Evolutionary conservation across 2,888 invertebrate species (phyloP).

Genomic region (Dryobota labecula): DNA sequence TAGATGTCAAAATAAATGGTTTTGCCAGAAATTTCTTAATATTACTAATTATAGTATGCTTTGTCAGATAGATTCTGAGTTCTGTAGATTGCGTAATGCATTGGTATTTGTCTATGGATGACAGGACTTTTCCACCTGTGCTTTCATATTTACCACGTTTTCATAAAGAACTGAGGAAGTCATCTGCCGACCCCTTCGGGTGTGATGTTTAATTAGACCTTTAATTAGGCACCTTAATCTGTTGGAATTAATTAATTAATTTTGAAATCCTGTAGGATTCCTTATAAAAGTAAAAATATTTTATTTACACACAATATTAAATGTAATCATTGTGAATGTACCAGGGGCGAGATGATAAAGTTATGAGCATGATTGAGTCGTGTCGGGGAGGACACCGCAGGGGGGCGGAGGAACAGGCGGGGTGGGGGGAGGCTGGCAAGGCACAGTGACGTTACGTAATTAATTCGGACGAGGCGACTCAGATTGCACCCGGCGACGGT

Average conservation of each 20-base stretch:
- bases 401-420: not conserved
- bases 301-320: slow-evolving; percentile 1
- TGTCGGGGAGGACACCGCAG: not conserved
- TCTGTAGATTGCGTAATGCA: not conserved
- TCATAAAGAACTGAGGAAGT: not conserved
- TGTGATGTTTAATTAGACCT: not conserved
- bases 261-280: too few species aligned
- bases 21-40: too few species aligned
- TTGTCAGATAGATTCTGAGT: too few species aligned
- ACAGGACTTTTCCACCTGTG: not conserved
- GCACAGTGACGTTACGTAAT: slow-evolving; percentile 25
- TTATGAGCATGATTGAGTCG: slow-evolving; percentile 37
- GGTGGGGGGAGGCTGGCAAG: not conserved
- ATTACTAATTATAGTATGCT: too few species aligned
- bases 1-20: too few species aligned
- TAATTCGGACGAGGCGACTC: slow-evolving; percentile 23
- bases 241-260: too few species aligned
- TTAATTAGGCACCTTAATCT: not conserved
- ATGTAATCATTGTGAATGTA: slow-evolving; percentile 12
- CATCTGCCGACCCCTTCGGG: not conserved
- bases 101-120: not conserved
- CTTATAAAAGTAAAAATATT: not conserved
- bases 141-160: not conserved
- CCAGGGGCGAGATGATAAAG: slow-evolving; percentile 8
- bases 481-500: slow-evolving; percentile 23